phyloP scores from a whole-genome alignment of 2,888 invertebrate genomes.

The Conops quadrifasciatus region DNA sequence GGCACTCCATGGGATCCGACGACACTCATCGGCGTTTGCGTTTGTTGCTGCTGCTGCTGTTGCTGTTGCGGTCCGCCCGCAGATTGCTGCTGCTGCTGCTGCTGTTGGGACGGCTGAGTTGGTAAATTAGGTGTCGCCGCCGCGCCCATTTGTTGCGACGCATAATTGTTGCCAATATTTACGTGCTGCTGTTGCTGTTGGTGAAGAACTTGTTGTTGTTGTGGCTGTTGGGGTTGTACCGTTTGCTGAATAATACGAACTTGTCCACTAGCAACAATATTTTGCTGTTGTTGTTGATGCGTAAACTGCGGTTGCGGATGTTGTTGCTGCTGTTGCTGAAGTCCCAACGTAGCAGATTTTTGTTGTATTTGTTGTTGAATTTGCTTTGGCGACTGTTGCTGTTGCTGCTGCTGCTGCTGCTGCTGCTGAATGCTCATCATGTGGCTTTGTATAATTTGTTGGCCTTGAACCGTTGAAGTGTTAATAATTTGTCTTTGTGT shows the following conservation, averaged over 20 bases:
- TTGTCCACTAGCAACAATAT: constrained; percentile 49
- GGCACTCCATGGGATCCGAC: constrained; percentile 44
- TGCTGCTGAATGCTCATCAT: constrained; percentile 61
- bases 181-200: constrained; percentile 46
- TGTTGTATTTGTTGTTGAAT: constrained; percentile 45
- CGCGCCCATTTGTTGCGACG: constrained; percentile 33
- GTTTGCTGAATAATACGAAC: constrained; percentile 49
- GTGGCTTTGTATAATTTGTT: constrained; percentile 65
- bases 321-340: constrained; percentile 50
- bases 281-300: constrained; percentile 46
- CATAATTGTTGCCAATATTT: constrained; percentile 41
- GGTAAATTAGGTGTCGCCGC: constrained; percentile 29
- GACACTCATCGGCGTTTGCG: constrained; percentile 50
- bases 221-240: constrained; percentile 45
- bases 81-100: constrained; percentile 48
- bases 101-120: constrained; percentile 52
- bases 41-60: constrained; percentile 49
- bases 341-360: constrained; percentile 47
- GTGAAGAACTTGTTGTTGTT: constrained; percentile 51
- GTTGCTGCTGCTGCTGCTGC: constrained; percentile 56
- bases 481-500: constrained; percentile 63
- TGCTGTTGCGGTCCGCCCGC: constrained; percentile 24
- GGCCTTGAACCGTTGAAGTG: constrained; percentile 63
- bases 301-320: constrained; percentile 35
- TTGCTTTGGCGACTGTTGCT: constrained; percentile 57